Evolutionary conservation across 2,888 invertebrate species (phyloP).

Genomic region (Cacoxenus indagator): DNA sequence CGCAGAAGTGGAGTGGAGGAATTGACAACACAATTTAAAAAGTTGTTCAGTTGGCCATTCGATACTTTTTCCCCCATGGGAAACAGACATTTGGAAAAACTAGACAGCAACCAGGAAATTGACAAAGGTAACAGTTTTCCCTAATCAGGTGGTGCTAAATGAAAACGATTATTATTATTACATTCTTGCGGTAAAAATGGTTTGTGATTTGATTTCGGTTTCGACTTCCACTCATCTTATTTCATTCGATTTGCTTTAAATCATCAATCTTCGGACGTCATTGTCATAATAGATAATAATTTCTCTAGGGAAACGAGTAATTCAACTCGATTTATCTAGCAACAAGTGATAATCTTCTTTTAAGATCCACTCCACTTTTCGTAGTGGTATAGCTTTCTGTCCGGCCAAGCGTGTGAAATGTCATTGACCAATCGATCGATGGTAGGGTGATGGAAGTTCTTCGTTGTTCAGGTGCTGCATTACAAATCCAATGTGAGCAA

Average conservation of each 20-base stretch:
- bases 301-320: not conserved
- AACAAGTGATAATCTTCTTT: not conserved
- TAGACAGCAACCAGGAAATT: too few species aligned
- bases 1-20: too few species aligned
- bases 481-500: not conserved
- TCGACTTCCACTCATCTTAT: not conserved
- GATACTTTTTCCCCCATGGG: too few species aligned
- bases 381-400: not conserved
- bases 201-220: not conserved
- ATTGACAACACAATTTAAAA: too few species aligned
- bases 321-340: too few species aligned
- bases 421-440: not conserved
- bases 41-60: too few species aligned
- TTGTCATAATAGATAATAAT: too few species aligned
- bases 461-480: not conserved
- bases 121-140: too few species aligned
- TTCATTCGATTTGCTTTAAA: not conserved
- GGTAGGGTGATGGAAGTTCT: not conserved
- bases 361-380: not conserved
- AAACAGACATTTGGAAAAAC: too few species aligned
- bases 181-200: not conserved
- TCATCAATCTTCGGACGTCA: too few species aligned
- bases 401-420: not conserved
- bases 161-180: not conserved
- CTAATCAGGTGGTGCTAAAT: too few species aligned